Evolutionary conservation across 1,140 invertebrate genomes (phyloP), one percentile per base, ranked within the genome.

Genomic region (Sinella curviseta): DNA sequence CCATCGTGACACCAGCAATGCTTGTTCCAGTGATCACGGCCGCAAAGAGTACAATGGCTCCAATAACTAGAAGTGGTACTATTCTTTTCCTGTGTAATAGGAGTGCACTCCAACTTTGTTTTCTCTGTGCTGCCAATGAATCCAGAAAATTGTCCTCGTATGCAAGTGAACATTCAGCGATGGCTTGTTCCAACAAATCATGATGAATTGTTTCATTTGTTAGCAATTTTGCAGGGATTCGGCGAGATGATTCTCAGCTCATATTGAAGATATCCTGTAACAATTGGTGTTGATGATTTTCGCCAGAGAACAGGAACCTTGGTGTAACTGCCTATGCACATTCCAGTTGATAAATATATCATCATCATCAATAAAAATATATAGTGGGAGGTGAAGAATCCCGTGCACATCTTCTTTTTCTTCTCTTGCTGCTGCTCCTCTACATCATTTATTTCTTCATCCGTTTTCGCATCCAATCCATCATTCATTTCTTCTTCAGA

Each of bases 301-400:
- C 65, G 74, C 77, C 77, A 78, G 4, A 78, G 33, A 12, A 78
- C 60, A 26, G 57, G 57, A 12, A 26, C 24, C 24, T 60, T 77
- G 39, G 48, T 60, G 28, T 48, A 57, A 48, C 48, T 31, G 74
- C 39, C 14, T 30, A 34, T 55, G 31, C 54, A 26, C 55, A 26
- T 55, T 55, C 39, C 39, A 17, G 33, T 14, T 55, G 76, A 77
- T 28, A 20, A 1, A 24, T 3, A 76, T 17, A 4, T 16, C 3
- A 30, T 26, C 14, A 48, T 48, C 12, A 60, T 8, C 12, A 60
- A 26, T 8, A 60, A 26, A 26, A 26, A 60, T 3, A 60, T 3
- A 60, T n/a, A n/a, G n/a, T n/a, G n/a, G n/a, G n/a, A n/a, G n/a
- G n/a, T 4, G 8, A 8, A 12, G 39, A 12, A 48, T 48, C 8